These are phyloP conservation scores for Pyxicephalus adspersus DNA, from an alignment of 2,113 vertebrate species.

Conservation along the genomic window DNA sequence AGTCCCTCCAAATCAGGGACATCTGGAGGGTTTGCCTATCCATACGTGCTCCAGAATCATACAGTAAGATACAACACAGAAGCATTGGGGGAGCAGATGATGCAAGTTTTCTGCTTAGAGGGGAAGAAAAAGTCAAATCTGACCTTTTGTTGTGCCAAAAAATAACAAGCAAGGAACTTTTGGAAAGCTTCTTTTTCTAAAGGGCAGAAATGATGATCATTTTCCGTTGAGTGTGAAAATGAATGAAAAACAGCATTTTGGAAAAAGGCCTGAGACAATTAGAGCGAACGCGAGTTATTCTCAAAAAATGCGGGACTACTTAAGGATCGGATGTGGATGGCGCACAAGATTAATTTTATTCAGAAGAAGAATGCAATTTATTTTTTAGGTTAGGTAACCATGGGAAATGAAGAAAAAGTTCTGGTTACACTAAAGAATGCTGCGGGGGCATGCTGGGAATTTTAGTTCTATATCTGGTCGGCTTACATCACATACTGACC, in stretches of 20 bases:
- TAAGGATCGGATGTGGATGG: constrained; percentile 7
- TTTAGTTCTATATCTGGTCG: no score
- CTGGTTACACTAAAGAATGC: no score
- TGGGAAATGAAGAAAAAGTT: background rate
- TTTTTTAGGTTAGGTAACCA: background rate
- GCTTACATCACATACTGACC: no score
- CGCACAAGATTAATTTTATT: constrained; percentile 4
- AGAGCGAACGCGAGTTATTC: constrained; percentile 31
- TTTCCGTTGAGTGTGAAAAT: constrained; percentile 56
- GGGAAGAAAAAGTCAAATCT: constrained; percentile 47
- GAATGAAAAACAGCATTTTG: constrained; percentile 56
- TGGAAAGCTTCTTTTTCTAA: constrained; percentile 49
- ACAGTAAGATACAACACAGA: background rate
- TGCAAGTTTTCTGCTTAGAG: constrained; percentile 35
- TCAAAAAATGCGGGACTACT: constrained; percentile 8
- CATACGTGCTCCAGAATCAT: no score
- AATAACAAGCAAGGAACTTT: constrained; percentile 42
- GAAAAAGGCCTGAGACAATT: constrained; percentile 47
- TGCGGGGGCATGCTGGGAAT: no score
- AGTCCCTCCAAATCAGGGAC: no score
- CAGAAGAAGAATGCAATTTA: background rate
- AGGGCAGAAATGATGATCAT: constrained; percentile 26
- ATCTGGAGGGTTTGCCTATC: no score
- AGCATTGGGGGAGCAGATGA: background rate
- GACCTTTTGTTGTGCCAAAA: constrained; percentile 48